Evolutionary conservation across 2,888 invertebrate species (phyloP).

Genomic region (Bhutanitis thaidina): DNA sequence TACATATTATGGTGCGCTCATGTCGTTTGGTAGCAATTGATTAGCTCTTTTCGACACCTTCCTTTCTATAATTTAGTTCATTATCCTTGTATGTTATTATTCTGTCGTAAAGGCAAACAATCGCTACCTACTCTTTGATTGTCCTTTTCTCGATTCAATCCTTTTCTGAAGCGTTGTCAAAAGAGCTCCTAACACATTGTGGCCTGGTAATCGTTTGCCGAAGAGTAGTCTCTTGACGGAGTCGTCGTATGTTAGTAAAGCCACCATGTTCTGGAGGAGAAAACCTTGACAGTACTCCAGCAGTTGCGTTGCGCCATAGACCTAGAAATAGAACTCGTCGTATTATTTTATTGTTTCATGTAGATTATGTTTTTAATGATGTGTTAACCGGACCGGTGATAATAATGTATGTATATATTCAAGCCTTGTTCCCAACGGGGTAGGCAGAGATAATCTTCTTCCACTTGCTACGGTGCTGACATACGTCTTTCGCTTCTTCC

Average conservation of each 20-base stretch:
- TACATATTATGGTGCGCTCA: no score
- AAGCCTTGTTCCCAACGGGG: no score
- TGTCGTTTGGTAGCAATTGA: no score
- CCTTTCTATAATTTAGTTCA: no score
- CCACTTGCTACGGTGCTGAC: no score
- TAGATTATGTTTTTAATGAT: no score
- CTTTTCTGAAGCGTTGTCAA: slow-evolving; percentile 89
- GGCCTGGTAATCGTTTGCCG: slow-evolving; percentile 93
- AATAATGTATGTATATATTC: no score
- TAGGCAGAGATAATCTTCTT: no score
- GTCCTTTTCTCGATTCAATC: slow-evolving; percentile 83
- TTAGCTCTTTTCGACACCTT: no score
- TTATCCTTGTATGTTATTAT: no score
- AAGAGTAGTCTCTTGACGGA: slow-evolving; percentile 92
- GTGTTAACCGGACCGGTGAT: no score
- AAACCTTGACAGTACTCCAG: slow-evolving; percentile 95
- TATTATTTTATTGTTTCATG: background rate
- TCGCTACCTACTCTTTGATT: slow-evolving; percentile 65
- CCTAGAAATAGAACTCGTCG: slow-evolving; percentile 63
- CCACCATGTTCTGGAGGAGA: slow-evolving; percentile 95
- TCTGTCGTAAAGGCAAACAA: background rate
- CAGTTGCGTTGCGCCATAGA: slow-evolving; percentile 91
- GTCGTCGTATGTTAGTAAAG: slow-evolving; percentile 93
- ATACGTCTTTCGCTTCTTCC: no score
- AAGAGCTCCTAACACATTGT: slow-evolving; percentile 92